Evolutionary conservation across 2,797 vertebrate genomes (phyloP), one percentile per base, ranked within the genome.

Genomic region (Myripristis jacobus): DNA sequence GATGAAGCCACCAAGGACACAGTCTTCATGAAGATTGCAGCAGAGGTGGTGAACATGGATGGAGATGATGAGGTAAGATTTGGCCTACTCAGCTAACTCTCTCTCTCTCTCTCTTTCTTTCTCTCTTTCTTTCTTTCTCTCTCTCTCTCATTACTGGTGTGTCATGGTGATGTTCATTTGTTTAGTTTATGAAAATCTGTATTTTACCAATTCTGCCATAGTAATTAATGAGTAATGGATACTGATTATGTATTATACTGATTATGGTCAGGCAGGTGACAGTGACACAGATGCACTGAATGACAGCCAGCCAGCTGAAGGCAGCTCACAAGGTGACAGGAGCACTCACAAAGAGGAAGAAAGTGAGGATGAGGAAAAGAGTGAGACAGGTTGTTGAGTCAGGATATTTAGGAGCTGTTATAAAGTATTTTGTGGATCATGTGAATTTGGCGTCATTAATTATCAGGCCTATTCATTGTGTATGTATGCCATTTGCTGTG

Each of bases 21-120:
- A 16, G 51, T 73, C 41, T 78, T 78, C 75, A 63, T 73, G 64
- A 78, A 68, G 64, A 55, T 73, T 56, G 47, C 70, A 67, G 57
- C 63, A 73, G 75, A 63, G 58, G 52, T 66, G 67, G 67, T 65
- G 38, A 51, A 52, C 53, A 70, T 70, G 66, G 53, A 59, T 31
- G 53, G 34, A 36, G 47, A 59, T 31, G 53, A 19, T 22, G 47
- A 64, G 47, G 53, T 58, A 73, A 72, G 27, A 58, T 58, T 73
- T n/a, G n/a, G n/a, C n/a, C 58, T 58, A 57, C 70, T 66, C 61
- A 25, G 31, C 29, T 41, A 50, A 65, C 34, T 70, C 25, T 66
- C 22, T 27, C 9, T 50, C 7, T n/a, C 31, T 15, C 19, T 21
- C n/a, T 21, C 21, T 15, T 10, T 50, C 10, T 10, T 6, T 50